phyloP scores from a whole-genome alignment of 2,113 vertebrate species.

The Neogobius melanostomus region DNA sequence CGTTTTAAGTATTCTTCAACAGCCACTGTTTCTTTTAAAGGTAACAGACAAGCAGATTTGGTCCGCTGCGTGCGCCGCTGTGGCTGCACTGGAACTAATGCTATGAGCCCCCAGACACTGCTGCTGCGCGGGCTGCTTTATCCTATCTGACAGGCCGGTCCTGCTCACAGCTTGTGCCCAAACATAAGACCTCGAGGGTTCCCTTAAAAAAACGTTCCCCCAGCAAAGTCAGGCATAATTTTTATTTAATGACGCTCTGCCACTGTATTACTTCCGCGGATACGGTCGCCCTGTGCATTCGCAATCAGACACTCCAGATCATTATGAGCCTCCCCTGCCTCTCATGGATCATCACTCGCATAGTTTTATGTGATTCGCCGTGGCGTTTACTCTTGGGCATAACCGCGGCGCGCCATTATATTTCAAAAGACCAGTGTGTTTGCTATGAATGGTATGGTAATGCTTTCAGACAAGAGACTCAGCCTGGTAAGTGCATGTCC shows the following conservation, averaged over 20 bases:
- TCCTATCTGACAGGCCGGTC: slow-evolving; percentile 15
- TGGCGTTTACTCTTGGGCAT: slow-evolving; percentile 2
- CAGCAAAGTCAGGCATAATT: slow-evolving; percentile 6
- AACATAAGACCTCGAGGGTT: slow-evolving; percentile 10
- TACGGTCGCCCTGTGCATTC: neutral
- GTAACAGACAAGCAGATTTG: slow-evolving; percentile 26
- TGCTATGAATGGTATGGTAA: slow-evolving; percentile 1
- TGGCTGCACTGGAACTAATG: slow-evolving; percentile 43
- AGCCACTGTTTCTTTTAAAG: slow-evolving; percentile 36
- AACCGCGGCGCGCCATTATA: neutral
- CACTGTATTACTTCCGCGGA: neutral
- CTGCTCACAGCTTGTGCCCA: slow-evolving; percentile 7
- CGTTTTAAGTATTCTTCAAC: slow-evolving; percentile 36
- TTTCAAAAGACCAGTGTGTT: neutral
- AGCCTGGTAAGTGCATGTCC: neutral
- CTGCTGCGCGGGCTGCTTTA: slow-evolving; percentile 17
- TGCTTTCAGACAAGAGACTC: neutral
- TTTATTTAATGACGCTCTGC: slow-evolving; percentile 23
- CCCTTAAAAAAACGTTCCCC: slow-evolving; percentile 6
- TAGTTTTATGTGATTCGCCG: neutral
- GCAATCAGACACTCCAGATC: slow-evolving; percentile 1
- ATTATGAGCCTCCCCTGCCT: neutral
- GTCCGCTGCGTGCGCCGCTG: slow-evolving; percentile 23
- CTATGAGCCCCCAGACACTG: slow-evolving; percentile 14
- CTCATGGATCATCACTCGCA: slow-evolving; percentile 7